These are phyloP conservation scores for Eurystomus glaucurus DNA, from an alignment of 2,797 vertebrate species.

Conservation along the genomic window DNA sequence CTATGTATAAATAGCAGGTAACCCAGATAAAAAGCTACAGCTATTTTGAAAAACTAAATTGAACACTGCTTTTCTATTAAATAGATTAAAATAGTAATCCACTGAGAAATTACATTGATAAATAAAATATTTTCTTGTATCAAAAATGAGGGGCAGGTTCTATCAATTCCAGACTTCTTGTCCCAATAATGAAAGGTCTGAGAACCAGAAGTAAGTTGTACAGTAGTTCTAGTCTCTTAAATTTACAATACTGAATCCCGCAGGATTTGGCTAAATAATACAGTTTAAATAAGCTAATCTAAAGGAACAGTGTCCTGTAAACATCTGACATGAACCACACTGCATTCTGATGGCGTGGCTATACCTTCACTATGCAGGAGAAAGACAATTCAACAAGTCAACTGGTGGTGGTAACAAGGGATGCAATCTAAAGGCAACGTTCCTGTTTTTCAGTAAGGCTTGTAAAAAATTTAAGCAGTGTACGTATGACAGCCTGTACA, in stretches of 20 bases:
- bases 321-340: slow-evolving; percentile 60
- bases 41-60: slow-evolving; percentile 11
- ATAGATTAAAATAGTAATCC: slow-evolving; percentile 53
- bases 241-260: slow-evolving; percentile 69
- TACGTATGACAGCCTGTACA: slow-evolving; percentile 66
- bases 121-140: slow-evolving; percentile 57
- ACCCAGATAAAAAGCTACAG: slow-evolving; percentile 36
- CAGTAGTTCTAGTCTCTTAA: slow-evolving; percentile 57
- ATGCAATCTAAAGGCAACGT: slow-evolving; percentile 66
- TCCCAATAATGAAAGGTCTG: slow-evolving; percentile 17
- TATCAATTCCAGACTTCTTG: slow-evolving; percentile 23
- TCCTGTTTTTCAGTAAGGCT: slow-evolving; percentile 75
- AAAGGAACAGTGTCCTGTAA: slow-evolving; percentile 73
- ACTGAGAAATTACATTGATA: slow-evolving; percentile 40
- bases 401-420: slow-evolving; percentile 4
- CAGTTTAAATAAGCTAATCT: slow-evolving; percentile 66
- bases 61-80: slow-evolving; percentile 49
- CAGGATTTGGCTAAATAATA: slow-evolving; percentile 64
- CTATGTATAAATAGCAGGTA: slow-evolving; percentile 40
- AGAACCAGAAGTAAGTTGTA: slow-evolving; percentile 17
- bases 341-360: slow-evolving; percentile 13
- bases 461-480: slow-evolving; percentile 45
- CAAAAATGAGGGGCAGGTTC: slow-evolving; percentile 35
- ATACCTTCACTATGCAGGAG: slow-evolving; percentile 32
- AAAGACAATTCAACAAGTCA: slow-evolving; percentile 20